phyloP scores from a whole-genome alignment of 1,140 invertebrate genomes.

The Triops cancriformis region DNA sequence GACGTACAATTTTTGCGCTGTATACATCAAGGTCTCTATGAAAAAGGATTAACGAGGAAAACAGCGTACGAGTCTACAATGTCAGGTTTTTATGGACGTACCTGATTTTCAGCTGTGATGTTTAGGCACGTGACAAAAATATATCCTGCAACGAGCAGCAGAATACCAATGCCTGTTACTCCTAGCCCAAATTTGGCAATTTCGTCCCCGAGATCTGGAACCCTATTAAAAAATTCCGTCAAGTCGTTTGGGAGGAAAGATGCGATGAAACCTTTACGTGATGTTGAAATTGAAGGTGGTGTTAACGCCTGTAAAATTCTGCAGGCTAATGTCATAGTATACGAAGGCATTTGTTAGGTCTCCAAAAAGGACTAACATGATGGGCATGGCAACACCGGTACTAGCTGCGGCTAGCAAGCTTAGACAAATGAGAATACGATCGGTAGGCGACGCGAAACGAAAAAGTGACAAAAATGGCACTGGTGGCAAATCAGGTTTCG shows the following conservation, averaged over 20 bases:
- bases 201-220: slow-evolving; percentile 37
- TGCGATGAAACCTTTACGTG: not conserved
- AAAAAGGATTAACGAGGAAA: not conserved
- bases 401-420: slow-evolving; percentile 32
- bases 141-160: slow-evolving; percentile 52
- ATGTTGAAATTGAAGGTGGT: slow-evolving; percentile 24
- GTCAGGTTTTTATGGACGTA: slow-evolving; percentile 33
- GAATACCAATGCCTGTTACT: slow-evolving; percentile 49
- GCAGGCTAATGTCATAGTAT: slow-evolving; percentile 27
- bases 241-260: not conserved
- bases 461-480: slow-evolving; percentile 29
- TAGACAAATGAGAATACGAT: slow-evolving; percentile 31
- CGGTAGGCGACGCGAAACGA: slow-evolving; percentile 32
- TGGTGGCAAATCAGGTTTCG: not conserved
- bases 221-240: not conserved
- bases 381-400: slow-evolving; percentile 34
- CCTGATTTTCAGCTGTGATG: slow-evolving; percentile 57
- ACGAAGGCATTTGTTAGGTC: slow-evolving; percentile 36
- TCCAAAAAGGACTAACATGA: slow-evolving; percentile 37
- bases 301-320: slow-evolving; percentile 11
- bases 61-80: not conserved
- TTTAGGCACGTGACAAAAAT: slow-evolving; percentile 55
- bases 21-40: not conserved
- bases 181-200: slow-evolving; percentile 48
- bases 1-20: not conserved